These are phyloP conservation scores for Chionis minor DNA, from an alignment of 2,113 vertebrate genomes.

Conservation along the genomic window DNA sequence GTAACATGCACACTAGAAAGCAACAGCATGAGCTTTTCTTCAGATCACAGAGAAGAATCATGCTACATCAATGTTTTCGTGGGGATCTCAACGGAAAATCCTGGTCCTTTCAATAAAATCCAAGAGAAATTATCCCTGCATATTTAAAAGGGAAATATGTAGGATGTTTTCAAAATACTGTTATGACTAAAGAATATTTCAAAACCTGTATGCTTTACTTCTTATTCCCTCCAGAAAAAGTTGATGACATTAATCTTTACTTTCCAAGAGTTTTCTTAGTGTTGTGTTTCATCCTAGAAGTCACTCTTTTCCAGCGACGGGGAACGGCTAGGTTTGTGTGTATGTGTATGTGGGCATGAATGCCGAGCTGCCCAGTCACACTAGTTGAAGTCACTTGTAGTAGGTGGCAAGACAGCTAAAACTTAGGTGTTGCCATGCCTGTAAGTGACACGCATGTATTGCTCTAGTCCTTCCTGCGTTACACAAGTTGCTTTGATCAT, in stretches of 20 bases:
- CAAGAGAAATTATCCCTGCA: background rate
- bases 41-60: background rate
- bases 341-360: background rate
- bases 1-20: background rate
- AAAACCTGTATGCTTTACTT: background rate
- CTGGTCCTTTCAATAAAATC: background rate
- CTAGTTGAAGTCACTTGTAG: background rate
- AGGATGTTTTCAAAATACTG: background rate
- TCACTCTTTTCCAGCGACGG: background rate
- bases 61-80: background rate
- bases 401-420: background rate
- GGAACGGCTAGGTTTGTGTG: background rate
- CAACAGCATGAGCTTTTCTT: background rate
- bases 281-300: background rate
- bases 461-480: background rate
- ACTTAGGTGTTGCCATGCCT: background rate
- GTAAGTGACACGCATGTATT: background rate
- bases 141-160: background rate
- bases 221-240: background rate
- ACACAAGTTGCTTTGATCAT: background rate
- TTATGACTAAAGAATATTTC: background rate
- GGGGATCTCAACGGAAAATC: background rate
- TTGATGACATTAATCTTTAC: background rate
- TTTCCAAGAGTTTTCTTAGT: background rate
- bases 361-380: background rate